Evolutionary conservation across 2,113 vertebrate species (phyloP).

Genomic region (Craseonycteris thonglongyai): DNA sequence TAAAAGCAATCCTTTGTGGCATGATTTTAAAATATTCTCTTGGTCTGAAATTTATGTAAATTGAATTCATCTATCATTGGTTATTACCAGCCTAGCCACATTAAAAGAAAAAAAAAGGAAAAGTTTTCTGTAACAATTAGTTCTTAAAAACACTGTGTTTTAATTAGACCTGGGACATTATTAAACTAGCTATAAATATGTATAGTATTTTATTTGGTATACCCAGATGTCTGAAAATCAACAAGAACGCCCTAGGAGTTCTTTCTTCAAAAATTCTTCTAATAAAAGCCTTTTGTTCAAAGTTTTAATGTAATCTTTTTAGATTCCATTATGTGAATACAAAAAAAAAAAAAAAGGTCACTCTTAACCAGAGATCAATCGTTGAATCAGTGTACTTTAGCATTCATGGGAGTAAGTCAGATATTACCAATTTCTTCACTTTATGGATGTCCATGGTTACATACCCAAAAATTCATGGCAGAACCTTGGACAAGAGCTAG

Average conservation of each 20-base stretch:
- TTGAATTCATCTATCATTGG: conserved; percentile 95
- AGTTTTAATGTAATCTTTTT: conserved; percentile 31
- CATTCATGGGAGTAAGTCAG: neutral
- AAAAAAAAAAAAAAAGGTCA: neutral
- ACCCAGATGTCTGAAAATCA: conserved; percentile 56
- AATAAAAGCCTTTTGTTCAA: conserved; percentile 36
- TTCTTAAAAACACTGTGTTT: conserved; percentile 88
- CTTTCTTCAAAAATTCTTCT: conserved; percentile 34
- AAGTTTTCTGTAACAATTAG: conserved; percentile 93
- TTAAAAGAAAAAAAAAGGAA: conserved; percentile 42
- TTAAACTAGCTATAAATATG: conserved; percentile 81
- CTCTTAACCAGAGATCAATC: neutral
- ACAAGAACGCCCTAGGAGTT: conserved; percentile 19
- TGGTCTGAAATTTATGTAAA: conserved; percentile 97
- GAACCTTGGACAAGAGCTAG: neutral
- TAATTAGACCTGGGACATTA: conserved; percentile 89
- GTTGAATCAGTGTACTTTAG: neutral
- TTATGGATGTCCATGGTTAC: neutral
- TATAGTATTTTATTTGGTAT: conserved; percentile 74
- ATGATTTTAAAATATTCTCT: conserved; percentile 93
- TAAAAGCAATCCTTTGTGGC: conserved; percentile 93
- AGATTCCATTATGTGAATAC: neutral
- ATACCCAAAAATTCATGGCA: neutral
- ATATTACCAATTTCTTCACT: neutral
- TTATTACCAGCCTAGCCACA: conserved; percentile 91